These are phyloP conservation scores for Aphidius gifuensis DNA, from an alignment of 1,140 invertebrate genomes.

Conservation along the genomic window DNA sequence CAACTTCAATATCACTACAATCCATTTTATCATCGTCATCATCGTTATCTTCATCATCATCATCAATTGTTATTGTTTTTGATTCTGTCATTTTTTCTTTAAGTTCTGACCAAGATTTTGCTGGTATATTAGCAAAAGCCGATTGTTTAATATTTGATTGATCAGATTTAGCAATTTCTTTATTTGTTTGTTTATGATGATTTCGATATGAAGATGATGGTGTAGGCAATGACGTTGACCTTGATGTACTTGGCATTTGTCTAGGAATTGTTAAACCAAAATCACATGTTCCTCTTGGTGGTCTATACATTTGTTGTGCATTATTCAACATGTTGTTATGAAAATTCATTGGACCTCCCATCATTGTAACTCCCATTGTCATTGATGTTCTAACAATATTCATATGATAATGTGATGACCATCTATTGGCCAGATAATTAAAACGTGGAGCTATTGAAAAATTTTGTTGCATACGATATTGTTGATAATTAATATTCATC, in stretches of 20 bases:
- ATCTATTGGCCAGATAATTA: slow-evolving; percentile 11
- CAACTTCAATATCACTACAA: slow-evolving; percentile 41
- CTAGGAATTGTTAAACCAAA: no score
- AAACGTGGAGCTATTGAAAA: not conserved
- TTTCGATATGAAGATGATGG: not conserved
- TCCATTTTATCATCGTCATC: slow-evolving; percentile 44
- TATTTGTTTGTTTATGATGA: not conserved
- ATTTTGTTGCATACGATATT: not conserved
- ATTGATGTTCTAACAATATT: slow-evolving; percentile 26
- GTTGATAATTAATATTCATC: no score
- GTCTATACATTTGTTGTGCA: no score
- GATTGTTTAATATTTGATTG: slow-evolving; percentile 27
- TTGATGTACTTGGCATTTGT: not conserved
- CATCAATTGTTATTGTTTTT: slow-evolving; percentile 50
- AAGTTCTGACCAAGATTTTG: slow-evolving; percentile 43
- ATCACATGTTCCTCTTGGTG: no score
- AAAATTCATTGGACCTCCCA: slow-evolving; percentile 30
- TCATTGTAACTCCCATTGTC: slow-evolving; percentile 26
- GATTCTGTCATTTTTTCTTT: slow-evolving; percentile 48
- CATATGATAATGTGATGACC: slow-evolving; percentile 20
- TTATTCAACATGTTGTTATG: slow-evolving; percentile 27
- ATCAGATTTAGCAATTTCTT: not conserved
- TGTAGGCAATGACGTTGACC: no score
- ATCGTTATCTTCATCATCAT: slow-evolving; percentile 41
- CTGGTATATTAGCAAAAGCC: slow-evolving; percentile 38